Evolutionary conservation across 2,888 invertebrate species (phyloP).

Genomic region (Tenodera sinensis): DNA sequence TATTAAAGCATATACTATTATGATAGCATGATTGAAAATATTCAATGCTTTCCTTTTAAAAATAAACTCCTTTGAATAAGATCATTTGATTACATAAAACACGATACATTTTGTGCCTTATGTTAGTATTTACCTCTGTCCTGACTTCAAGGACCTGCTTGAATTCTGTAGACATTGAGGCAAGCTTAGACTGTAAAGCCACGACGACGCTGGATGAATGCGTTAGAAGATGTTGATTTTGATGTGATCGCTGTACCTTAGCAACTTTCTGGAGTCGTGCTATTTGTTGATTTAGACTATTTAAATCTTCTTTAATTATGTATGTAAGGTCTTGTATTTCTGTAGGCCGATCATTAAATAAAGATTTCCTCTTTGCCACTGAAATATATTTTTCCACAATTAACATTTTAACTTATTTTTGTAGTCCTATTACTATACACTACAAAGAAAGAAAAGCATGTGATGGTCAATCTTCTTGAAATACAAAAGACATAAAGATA

Average conservation of each 20-base stretch:
- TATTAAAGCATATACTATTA: too few species aligned
- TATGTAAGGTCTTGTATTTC: slow-evolving; percentile 97
- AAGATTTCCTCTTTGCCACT: slow-evolving; percentile 97
- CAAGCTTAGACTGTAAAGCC: slow-evolving; percentile 88
- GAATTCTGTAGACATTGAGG: slow-evolving; percentile 95
- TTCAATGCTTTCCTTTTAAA: too few species aligned
- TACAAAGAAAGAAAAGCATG: too few species aligned
- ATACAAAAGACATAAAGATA: too few species aligned
- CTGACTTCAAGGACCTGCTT: slow-evolving; percentile 96
- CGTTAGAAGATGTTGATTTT: slow-evolving; percentile 72
- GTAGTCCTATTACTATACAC: not conserved
- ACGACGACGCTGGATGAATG: slow-evolving; percentile 92
- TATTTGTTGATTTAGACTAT: slow-evolving; percentile 93
- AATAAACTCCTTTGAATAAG: too few species aligned
- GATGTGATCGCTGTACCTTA: slow-evolving; percentile 57
- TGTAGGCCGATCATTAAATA: slow-evolving; percentile 93
- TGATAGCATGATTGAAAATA: too few species aligned
- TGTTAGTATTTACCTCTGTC: slow-evolving; percentile 66
- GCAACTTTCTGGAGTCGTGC: slow-evolving; percentile 84
- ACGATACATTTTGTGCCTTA: too few species aligned
- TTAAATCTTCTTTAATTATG: slow-evolving; percentile 94
- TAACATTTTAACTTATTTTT: not conserved
- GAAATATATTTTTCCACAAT: slow-evolving; percentile 39
- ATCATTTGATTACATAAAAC: too few species aligned
- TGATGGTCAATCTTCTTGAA: too few species aligned